phyloP scores from a whole-genome alignment of 2,888 invertebrate species.

The Tortrix viridana region DNA sequence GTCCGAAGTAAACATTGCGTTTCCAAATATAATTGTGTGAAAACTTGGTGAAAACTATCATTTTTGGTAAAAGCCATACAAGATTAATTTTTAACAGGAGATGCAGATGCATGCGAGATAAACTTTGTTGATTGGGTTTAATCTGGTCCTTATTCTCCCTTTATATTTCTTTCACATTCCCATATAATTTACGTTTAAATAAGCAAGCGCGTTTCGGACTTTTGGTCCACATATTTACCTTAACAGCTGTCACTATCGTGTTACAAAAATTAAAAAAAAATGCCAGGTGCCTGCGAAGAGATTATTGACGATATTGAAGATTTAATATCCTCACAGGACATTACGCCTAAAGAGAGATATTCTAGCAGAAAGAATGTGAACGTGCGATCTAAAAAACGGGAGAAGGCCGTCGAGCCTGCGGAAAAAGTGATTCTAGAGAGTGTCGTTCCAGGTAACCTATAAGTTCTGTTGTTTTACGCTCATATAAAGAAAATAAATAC shows the following conservation, averaged over 20 bases:
- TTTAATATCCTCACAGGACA: slow-evolving; percentile 91
- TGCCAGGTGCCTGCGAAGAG: slow-evolving; percentile 86
- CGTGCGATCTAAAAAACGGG: slow-evolving; percentile 85
- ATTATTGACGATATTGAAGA: slow-evolving; percentile 94
- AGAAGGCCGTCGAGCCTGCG: slow-evolving; percentile 57
- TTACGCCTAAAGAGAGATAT: slow-evolving; percentile 91
- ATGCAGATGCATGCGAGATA: too few relatives aligned
- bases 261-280: slow-evolving; percentile 54
- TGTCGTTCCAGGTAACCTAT: slow-evolving; percentile 84
- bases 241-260: neutral
- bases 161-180: too few relatives aligned
- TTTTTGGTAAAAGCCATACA: too few relatives aligned
- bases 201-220: too few relatives aligned
- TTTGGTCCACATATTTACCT: slow-evolving; percentile 8
- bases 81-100: too few relatives aligned
- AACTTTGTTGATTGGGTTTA: too few relatives aligned
- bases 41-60: too few relatives aligned
- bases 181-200: too few relatives aligned
- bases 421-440: slow-evolving; percentile 83
- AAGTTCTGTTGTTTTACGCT: slow-evolving; percentile 37
- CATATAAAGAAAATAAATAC: neutral
- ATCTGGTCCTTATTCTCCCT: too few relatives aligned
- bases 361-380: slow-evolving; percentile 88
- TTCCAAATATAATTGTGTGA: too few relatives aligned
- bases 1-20: too few relatives aligned